Evolutionary conservation across 2,113 vertebrate species (phyloP), one percentile per base, ranked within the genome.

Genomic region (Oncorhynchus keta): DNA sequence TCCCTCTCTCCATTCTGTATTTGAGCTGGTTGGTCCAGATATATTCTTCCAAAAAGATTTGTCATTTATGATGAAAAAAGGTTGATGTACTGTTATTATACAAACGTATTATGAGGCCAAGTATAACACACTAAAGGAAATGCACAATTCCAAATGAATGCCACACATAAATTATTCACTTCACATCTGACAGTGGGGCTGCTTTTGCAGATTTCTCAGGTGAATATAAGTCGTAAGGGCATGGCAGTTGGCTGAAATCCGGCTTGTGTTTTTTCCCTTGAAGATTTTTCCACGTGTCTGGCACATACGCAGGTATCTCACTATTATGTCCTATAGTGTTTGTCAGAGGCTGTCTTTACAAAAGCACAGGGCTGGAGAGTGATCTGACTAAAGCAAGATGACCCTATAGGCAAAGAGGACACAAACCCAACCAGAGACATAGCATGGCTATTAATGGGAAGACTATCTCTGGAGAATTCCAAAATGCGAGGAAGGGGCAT

Each of bases 401-500:
- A 28, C 30, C 66, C 59, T 3, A 22, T 24, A 16, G 16, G 59
- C 59, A 62, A 22, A 62, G 7, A 62, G 59, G 18, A 24, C 59
- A 62, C 2, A 62, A 22, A 62, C n/a, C 13, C 14, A 57, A 57
- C 20, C 20, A 20, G 20, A 20, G 55, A 57, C 55, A 20, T 20
- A 20, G 20, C 14, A 57, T 16, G 18, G 51, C 39, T 45, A 9
- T 35, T 45, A 18, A 45, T 61, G 12, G 11, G 61, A 28, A 61
- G 76, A 65, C 65, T 30, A 73, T 69, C 76, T 57, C 49, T 11
- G n/a, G 68, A 55, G 13, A 70, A 4, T 18, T 73, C n/a, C 9
- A 22, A 84, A 66, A 49, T 9, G n/a, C 28, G 9, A 67, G 26
- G n/a, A 62, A 22, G 16, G n/a, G 8, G 7, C 59, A 22, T 11